Base-by-base conservation (phyloP, 2,888 invertebrate species). In the Notodonta ziczac region DNA sequence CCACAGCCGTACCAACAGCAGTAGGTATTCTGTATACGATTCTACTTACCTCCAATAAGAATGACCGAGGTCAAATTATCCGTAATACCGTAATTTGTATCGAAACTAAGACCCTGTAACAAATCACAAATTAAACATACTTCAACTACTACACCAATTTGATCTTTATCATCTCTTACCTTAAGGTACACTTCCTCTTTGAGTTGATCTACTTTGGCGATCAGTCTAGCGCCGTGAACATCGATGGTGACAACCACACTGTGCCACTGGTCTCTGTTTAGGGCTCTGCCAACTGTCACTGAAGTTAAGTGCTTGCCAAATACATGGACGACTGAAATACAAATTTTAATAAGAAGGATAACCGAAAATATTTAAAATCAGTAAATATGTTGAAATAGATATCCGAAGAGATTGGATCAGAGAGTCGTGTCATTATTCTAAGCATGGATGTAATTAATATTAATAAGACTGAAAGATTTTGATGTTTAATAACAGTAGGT, bases 181-280 rank as follows among this genome's bases (percentile, higher is more conserved):
- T 97, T 96, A 63, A 98, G 94, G 82, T 96, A 96, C 0, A 97
- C 97, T 90, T 98, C 97, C 84, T 96, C 96, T 76, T 96, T 96
- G 66, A 96, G 94, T 72, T 96, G 96, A 84, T 98, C 98, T n/a
- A 98, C 97, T 82, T 96, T 95, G 57, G 98, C 97, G 79, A 97
- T 96, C 65, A 98, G 94, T 81, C 97, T 95, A 32, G 97, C 97
- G 39, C 97, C 96, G 77, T 97, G 97, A 3, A 98, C 98, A 85
- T 98, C 98, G 67, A 98, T 98, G 64, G 97, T 95, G 76, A 96
- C 97, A 60, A 96, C 96, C 14, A 98, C 98, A 76, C 96, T 96
- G 85, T 98, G 98, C 98, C 98, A 98, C 80, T 97, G 96, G 82
- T 98, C 98, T 74, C 97, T 95, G 87, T 98, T 98, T 61, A 98